A percentile compares a stretch with the other conserved stretches of the same genome.
These are phyloP conservation scores for Cyrtorhinus lividipennis DNA, from an alignment of 1,140 invertebrate genomes.

Conservation along the genomic window DNA sequence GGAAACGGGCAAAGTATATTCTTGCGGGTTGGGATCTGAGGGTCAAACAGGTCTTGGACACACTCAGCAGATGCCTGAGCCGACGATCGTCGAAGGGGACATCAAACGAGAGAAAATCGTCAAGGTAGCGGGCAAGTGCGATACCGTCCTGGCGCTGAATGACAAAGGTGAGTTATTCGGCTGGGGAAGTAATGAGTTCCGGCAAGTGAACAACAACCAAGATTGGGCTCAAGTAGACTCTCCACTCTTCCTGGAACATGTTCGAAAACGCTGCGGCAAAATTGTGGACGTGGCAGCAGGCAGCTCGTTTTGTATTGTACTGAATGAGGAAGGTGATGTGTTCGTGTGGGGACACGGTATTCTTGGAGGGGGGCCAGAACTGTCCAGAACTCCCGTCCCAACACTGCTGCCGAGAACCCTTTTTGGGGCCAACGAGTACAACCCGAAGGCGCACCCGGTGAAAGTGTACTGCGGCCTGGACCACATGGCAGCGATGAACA, in stretches of 20 bases:
- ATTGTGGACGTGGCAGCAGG: slow-evolving; percentile 69
- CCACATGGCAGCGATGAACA: slow-evolving; percentile 66
- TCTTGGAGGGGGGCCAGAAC: slow-evolving; percentile 70
- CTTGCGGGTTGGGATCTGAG: slow-evolving; percentile 88
- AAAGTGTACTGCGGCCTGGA: slow-evolving; percentile 58
- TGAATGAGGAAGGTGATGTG: slow-evolving; percentile 69
- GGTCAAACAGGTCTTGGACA: slow-evolving; percentile 80
- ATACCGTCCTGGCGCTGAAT: slow-evolving; percentile 80
- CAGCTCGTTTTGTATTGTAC: slow-evolving; percentile 69
- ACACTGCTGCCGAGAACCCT: slow-evolving; percentile 56
- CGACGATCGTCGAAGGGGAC: slow-evolving; percentile 59
- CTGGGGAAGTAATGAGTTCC: slow-evolving; percentile 94
- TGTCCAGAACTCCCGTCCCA: slow-evolving; percentile 46
- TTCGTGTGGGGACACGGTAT: slow-evolving; percentile 90
- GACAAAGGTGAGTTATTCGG: slow-evolving; percentile 88
- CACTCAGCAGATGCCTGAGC: slow-evolving; percentile 38
- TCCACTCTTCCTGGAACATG: not conserved
- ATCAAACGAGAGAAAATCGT: slow-evolving; percentile 67
- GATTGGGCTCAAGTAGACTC: slow-evolving; percentile 44
- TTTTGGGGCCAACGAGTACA: slow-evolving; percentile 74
- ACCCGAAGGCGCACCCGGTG: slow-evolving; percentile 45
- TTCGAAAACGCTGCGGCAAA: slow-evolving; percentile 37
- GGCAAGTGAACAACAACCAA: slow-evolving; percentile 45
- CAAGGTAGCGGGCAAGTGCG: slow-evolving; percentile 61
- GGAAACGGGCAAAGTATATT: slow-evolving; percentile 62